Evolutionary conservation across 2,113 vertebrate genomes (phyloP), one percentile per base, ranked within the genome.

Genomic region (Alligator mississippiensis): DNA sequence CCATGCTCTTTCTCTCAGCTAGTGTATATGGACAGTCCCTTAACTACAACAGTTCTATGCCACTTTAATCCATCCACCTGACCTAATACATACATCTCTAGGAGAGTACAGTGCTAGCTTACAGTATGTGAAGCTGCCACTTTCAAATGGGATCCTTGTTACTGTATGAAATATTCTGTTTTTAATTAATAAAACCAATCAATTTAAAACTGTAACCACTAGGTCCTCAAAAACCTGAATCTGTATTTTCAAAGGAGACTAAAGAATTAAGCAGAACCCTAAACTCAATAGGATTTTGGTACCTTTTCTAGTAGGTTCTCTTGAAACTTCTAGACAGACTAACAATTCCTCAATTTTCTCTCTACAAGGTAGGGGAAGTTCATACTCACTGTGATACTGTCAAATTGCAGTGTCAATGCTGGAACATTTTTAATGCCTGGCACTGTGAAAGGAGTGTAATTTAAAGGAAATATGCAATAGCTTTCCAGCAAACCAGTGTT

Each of bases 401-500:
- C 74, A 38, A 14, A 9, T 3, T 10, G 54, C 58, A 5, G 9
- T 5, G 9, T 38, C 34, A 47, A 74, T 22, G 34, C 89, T 88
- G 89, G 72, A 76, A 88, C 88, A 54, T 70, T 80, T 85, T 82
- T 25, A 17, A 24, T 5, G 14, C 21, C 34, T 13, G 34, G 24
- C 21, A 47, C 34, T 14, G 6, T 74, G 12, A 47, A 47, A 47
- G 47, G 21, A 3, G 21, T 6, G 47, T 74, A 22, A 74, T 74
- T 74, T 15, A 74, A 74, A 47, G 47, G 47, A 47, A 47, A 47
- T 47, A 47, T 7, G 0, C 8, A 24, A 5, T 22, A 25, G 34
- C 34, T 57, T 85, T 93, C 87, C 91, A 91, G 76, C 34, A 82
- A 80, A 47, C 10, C 18, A 14, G 76, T 66, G 18, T 34, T 89